Conservation (phyloP, 2,113 vertebrate genomes). For the Dolichallabes microphthalmus region DNA sequence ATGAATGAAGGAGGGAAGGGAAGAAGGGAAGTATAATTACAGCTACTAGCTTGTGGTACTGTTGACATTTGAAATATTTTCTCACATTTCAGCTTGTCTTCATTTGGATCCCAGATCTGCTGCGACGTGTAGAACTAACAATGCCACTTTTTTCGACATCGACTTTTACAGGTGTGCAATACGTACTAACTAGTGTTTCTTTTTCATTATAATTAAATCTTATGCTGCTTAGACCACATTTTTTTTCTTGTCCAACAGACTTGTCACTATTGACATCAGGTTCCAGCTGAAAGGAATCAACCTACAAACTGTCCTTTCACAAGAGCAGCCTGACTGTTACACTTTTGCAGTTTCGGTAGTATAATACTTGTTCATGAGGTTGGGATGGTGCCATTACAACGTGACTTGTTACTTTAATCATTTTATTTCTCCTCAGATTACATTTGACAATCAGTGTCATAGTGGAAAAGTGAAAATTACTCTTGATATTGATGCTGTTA, state of each 20-base stretch:
- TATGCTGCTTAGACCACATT: not conserved
- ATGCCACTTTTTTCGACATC: slow-evolving; percentile 83
- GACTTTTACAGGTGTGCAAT: slow-evolving; percentile 90
- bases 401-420: not conserved
- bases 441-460: slow-evolving; percentile 88
- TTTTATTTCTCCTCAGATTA: slow-evolving; percentile 76
- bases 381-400: not conserved
- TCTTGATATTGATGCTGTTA: slow-evolving; percentile 83
- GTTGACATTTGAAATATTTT: too few relatives aligned
- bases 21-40: not conserved
- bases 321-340: slow-evolving; percentile 91
- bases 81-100: slow-evolving; percentile 75
- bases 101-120: slow-evolving; percentile 70
- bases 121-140: slow-evolving; percentile 69
- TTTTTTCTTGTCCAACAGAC: slow-evolving; percentile 67
- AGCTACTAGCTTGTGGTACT: not conserved
- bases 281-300: slow-evolving; percentile 91
- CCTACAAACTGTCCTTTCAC: slow-evolving; percentile 84
- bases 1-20: too few relatives aligned
- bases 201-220: not conserved
- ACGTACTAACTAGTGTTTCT: not conserved
- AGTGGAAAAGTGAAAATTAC: slow-evolving; percentile 91
- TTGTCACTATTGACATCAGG: slow-evolving; percentile 83
- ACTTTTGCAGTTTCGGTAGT: slow-evolving; percentile 82
- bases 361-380: not conserved